Percentiles rank a stretch among this genome's conserved stretches.
phyloP scores from a whole-genome alignment of 1,140 invertebrate species.

The Mercenaria mercenaria region DNA sequence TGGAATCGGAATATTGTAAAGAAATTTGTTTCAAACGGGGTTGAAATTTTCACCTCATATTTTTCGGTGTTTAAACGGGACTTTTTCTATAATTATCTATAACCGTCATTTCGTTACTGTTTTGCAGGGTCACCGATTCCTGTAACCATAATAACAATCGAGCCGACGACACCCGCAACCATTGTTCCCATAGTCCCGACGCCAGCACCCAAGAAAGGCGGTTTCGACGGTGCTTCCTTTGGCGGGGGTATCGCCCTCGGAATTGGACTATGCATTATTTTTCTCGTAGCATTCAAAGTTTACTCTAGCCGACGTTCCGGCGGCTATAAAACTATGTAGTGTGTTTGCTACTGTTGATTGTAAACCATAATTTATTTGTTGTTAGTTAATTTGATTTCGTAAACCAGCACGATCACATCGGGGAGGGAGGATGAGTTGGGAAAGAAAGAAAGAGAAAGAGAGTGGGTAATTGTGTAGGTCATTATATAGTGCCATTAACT shows the following conservation, averaged over 20 bases:
- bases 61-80: no score
- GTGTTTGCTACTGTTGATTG: background rate
- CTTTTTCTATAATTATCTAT: no score
- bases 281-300: slow-evolving; percentile 26
- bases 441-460: no score
- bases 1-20: no score
- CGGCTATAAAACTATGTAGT: slow-evolving; percentile 35
- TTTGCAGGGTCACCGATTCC: slow-evolving; percentile 28
- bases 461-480: no score
- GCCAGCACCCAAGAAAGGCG: background rate
- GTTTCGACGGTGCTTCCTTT: slow-evolving; percentile 68
- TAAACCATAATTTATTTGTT: background rate
- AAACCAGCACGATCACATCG: no score
- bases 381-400: background rate
- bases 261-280: slow-evolving; percentile 59
- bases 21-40: no score
- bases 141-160: background rate
- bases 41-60: no score
- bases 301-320: slow-evolving; percentile 19
- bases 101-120: background rate
- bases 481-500: no score
- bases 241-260: slow-evolving; percentile 65
- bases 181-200: background rate
- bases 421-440: no score
- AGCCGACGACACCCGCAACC: background rate